These are phyloP conservation scores for Trachymyrmex septentrionalis DNA, from an alignment of 1,140 invertebrate species.

Conservation along the genomic window DNA sequence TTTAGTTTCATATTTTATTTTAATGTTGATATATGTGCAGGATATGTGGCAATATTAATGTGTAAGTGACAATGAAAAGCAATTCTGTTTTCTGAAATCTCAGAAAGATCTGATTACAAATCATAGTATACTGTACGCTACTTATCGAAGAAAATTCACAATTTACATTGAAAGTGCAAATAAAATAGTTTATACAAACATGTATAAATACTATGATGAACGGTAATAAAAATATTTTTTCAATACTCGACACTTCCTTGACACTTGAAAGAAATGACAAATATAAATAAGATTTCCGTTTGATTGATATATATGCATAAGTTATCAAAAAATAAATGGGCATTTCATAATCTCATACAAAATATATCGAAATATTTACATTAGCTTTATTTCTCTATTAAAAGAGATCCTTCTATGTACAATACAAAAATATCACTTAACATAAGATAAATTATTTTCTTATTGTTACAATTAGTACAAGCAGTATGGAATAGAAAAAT, in stretches of 20 bases:
- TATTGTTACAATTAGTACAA: neutral
- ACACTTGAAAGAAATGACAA: no score
- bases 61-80: slow-evolving; percentile 76
- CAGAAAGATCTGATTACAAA: slow-evolving; percentile 79
- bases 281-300: neutral
- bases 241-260: slow-evolving; percentile 43
- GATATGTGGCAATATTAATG: slow-evolving; percentile 80
- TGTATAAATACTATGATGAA: slow-evolving; percentile 60
- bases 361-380: neutral
- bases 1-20: slow-evolving; percentile 80
- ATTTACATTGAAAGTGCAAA: slow-evolving; percentile 55
- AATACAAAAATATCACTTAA: slow-evolving; percentile 9
- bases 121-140: slow-evolving; percentile 73
- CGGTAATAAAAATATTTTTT: slow-evolving; percentile 63
- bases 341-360: neutral
- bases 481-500: neutral
- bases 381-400: slow-evolving; percentile 1
- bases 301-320: neutral
- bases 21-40: slow-evolving; percentile 77
- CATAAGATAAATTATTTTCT: slow-evolving; percentile 9
- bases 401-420: neutral
- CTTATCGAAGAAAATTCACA: slow-evolving; percentile 49
- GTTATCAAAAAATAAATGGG: neutral
- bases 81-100: slow-evolving; percentile 76
- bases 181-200: slow-evolving; percentile 58